A percentile compares a stretch with the other conserved stretches of the same genome.
These are phyloP conservation scores for Sebastes matsubarae DNA, from an alignment of 2,797 vertebrate species.

Conservation along the genomic window DNA sequence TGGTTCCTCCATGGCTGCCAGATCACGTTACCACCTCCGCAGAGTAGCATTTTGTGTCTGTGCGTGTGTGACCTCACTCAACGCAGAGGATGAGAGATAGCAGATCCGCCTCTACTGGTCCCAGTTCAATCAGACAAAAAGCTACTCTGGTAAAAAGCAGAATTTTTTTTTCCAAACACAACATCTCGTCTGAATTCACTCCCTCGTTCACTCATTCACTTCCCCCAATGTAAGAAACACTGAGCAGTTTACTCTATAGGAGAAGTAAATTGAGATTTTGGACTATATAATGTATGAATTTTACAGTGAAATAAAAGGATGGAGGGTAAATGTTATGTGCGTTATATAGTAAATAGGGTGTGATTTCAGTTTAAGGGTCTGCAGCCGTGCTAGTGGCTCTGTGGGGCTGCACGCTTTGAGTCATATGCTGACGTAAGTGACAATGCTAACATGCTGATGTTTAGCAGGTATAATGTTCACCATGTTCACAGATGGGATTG, in stretches of 20 bases:
- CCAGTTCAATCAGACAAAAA: constrained; percentile 2
- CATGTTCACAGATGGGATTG: not conserved
- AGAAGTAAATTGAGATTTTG: not conserved
- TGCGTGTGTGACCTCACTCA: constrained; percentile 38
- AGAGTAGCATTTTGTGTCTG: constrained; percentile 35
- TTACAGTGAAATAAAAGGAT: not conserved
- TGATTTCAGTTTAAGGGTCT: not conserved
- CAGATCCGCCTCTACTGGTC: not conserved
- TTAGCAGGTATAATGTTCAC: not conserved
- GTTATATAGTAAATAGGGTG: not conserved
- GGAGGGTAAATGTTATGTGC: not conserved
- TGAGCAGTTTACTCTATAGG: not conserved
- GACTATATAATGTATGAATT: not conserved
- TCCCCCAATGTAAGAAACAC: not conserved
- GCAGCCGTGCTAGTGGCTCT: not conserved
- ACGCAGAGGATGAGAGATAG: constrained; percentile 8
- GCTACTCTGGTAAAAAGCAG: not conserved
- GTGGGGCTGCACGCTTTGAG: not conserved
- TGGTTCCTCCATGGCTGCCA: constrained; percentile 46
- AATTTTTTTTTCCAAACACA: not conserved
- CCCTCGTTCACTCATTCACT: not conserved
- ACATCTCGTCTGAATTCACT: too few relatives aligned
- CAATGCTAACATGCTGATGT: not conserved
- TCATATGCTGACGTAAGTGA: not conserved
- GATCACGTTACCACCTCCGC: constrained; percentile 55